A percentile compares a stretch with the other conserved stretches of the same genome.
These are phyloP conservation scores for Phalangium opilio DNA, from an alignment of 2,888 invertebrate species.

Conservation along the genomic window DNA sequence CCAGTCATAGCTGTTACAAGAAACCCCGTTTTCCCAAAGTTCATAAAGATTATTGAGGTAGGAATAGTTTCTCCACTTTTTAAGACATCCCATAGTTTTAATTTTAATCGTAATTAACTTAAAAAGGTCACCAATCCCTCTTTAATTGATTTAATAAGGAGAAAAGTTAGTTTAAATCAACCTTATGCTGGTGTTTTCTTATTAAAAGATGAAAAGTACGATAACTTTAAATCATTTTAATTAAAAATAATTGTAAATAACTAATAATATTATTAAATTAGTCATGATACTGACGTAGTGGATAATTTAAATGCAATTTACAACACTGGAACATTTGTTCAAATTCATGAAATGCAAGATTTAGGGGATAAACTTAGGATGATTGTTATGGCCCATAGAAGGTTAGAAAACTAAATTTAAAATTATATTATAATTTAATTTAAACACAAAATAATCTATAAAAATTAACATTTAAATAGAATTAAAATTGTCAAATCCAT, in stretches of 20 bases:
- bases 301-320: conserved; percentile 70
- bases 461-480: no score
- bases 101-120: conserved; percentile 25
- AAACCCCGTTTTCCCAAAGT: conserved; percentile 93
- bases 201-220: conserved; percentile 70
- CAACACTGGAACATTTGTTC: conserved; percentile 85
- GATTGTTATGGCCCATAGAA: conserved; percentile 85
- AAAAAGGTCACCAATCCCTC: conserved; percentile 27
- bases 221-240: conserved; percentile 10
- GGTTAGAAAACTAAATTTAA: conserved; percentile 29
- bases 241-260: background rate
- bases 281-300: conserved; percentile 71
- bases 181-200: conserved; percentile 96
- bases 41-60: conserved; percentile 93
- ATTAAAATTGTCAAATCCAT: no score
- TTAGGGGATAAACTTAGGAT: conserved; percentile 74
- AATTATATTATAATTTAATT: background rate
- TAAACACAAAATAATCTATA: background rate
- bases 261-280: conserved; percentile 24
- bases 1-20: conserved; percentile 86
- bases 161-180: conserved; percentile 87
- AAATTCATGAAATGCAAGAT: conserved; percentile 94
- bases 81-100: no score
- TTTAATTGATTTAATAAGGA: conserved; percentile 71
- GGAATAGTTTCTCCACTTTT: conserved; percentile 7